These are phyloP conservation scores for Podarcis siculus DNA, from an alignment of 2,797 vertebrate species.

Conservation along the genomic window DNA sequence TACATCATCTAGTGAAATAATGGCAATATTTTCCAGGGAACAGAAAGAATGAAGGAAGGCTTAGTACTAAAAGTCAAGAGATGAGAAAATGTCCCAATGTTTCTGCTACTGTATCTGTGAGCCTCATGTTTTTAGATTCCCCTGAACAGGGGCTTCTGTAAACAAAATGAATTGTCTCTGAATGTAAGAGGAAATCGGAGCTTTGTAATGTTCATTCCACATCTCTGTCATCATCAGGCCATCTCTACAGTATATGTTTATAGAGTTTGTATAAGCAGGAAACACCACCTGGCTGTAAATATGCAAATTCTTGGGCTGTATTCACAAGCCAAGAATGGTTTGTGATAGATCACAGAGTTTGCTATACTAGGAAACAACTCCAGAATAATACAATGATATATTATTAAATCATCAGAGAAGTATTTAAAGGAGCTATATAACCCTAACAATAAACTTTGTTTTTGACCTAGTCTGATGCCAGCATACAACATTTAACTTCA, in stretches of 20 bases:
- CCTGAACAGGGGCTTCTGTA: not conserved
- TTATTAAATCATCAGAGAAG: no score
- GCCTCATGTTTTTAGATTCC: not conserved
- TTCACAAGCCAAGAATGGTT: not conserved
- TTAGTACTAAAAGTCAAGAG: not conserved
- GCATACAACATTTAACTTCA: not conserved
- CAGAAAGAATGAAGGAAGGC: not conserved
- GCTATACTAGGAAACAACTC: not conserved
- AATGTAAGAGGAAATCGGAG: not conserved
- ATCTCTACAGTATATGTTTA: not conserved
- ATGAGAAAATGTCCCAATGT: not conserved
- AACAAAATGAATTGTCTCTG: not conserved
- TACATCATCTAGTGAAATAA: not conserved
- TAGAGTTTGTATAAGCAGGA: not conserved
- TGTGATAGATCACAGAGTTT: not conserved
- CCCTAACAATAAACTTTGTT: not conserved
- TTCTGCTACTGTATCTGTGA: not conserved
- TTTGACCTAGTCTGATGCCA: not conserved
- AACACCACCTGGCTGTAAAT: not conserved
- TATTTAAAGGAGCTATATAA: not conserved
- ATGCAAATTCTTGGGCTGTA: not conserved
- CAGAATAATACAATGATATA: not conserved
- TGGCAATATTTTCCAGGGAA: not conserved
- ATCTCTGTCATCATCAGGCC: not conserved
- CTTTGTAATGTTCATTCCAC: not conserved